Percentiles rank a stretch among this genome's conserved stretches.
These are phyloP conservation scores for Hydrolagus colliei DNA, from an alignment of 2,797 vertebrate species.

Conservation along the genomic window DNA sequence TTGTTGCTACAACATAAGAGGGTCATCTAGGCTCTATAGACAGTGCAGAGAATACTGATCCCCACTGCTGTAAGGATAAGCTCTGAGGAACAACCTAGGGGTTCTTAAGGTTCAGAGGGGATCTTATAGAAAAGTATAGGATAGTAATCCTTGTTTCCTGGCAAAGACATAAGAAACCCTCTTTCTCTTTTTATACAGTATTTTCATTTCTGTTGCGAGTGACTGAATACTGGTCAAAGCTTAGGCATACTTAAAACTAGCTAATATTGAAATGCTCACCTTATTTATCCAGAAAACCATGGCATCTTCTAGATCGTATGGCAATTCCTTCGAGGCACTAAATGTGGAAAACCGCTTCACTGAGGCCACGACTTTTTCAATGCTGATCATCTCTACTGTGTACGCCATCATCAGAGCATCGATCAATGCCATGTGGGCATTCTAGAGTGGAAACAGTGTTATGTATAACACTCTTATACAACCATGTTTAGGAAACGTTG, in stretches of 20 bases:
- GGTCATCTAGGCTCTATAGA: too few species aligned
- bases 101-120: too few species aligned
- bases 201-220: background rate
- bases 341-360: conserved; percentile 96
- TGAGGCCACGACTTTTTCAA: conserved; percentile 91
- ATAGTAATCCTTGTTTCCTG: too few species aligned
- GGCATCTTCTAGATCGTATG: conserved; percentile 93
- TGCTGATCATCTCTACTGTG: conserved; percentile 98
- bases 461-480: background rate
- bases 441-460: conserved; percentile 45
- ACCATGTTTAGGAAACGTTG: background rate
- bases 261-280: conserved; percentile 52
- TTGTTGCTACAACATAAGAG: too few species aligned
- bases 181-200: too few species aligned
- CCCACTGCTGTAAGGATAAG: too few species aligned
- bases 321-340: conserved; percentile 92
- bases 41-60: too few species aligned
- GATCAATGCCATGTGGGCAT: conserved; percentile 94
- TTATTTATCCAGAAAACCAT: conserved; percentile 99
- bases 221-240: background rate
- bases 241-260: background rate
- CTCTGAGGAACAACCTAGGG: too few species aligned
- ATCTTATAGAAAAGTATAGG: too few species aligned
- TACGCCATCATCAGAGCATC: conserved; percentile 97
- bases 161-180: too few species aligned